Percentiles rank a stretch among this genome's conserved stretches.
These are phyloP conservation scores for Ranitomeya imitator DNA, from an alignment of 2,113 vertebrate genomes.

Conservation along the genomic window DNA sequence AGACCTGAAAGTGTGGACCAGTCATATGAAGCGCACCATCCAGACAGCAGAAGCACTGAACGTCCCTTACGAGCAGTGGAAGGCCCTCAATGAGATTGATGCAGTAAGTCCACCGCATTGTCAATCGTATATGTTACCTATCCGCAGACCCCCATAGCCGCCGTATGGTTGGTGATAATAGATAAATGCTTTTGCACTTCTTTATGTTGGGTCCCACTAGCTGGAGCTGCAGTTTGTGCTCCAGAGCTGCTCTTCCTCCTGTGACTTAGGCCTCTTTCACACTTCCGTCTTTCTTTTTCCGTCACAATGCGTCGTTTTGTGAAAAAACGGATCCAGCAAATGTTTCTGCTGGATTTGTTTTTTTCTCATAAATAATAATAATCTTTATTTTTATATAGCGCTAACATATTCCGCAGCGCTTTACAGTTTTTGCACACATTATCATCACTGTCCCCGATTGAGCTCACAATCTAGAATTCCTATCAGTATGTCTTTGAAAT, in stretches of 20 bases:
- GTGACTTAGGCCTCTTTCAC: background rate
- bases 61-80: slow-evolving; percentile 90
- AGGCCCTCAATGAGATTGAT: slow-evolving; percentile 91
- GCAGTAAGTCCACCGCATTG: slow-evolving; percentile 75
- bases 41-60: slow-evolving; percentile 86
- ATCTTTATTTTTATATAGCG: too few relatives aligned
- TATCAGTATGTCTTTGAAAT: too few relatives aligned
- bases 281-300: too few relatives aligned
- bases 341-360: too few relatives aligned
- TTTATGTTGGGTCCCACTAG: background rate
- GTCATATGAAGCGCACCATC: slow-evolving; percentile 91
- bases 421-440: too few relatives aligned
- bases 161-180: background rate
- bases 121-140: background rate
- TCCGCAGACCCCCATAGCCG: background rate
- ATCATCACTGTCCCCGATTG: too few relatives aligned
- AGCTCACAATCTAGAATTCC: too few relatives aligned
- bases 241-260: background rate
- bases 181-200: too few relatives aligned
- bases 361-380: too few relatives aligned
- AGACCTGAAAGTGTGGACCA: slow-evolving; percentile 91
- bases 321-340: too few relatives aligned
- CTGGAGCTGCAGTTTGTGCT: background rate
- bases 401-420: too few relatives aligned
- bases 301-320: too few relatives aligned